These are phyloP conservation scores for Microplitis deprimator DNA, from an alignment of 2,888 invertebrate species.

Conservation along the genomic window DNA sequence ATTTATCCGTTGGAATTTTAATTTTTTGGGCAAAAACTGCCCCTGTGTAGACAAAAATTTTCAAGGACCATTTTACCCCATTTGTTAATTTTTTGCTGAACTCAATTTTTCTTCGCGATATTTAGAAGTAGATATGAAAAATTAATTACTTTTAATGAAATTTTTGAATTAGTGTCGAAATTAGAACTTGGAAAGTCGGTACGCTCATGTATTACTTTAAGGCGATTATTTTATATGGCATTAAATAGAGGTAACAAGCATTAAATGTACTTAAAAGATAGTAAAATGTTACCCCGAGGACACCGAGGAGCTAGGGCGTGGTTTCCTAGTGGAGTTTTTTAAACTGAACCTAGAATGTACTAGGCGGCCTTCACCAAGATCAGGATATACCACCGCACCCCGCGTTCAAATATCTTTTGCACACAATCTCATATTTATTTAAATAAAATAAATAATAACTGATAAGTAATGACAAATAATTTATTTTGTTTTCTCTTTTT, in stretches of 20 bases:
- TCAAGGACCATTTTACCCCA: too few relatives aligned
- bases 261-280: conserved; percentile 28
- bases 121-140: too few relatives aligned
- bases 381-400: conserved; percentile 58
- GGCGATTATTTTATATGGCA: too few relatives aligned
- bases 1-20: too few relatives aligned
- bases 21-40: too few relatives aligned
- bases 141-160: too few relatives aligned
- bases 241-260: conserved; percentile 11
- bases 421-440: neutral
- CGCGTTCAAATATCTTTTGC: conserved; percentile 14
- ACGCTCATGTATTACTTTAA: too few relatives aligned
- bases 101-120: too few relatives aligned
- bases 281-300: conserved; percentile 65
- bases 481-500: conserved; percentile 41
- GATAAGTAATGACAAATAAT: conserved; percentile 12
- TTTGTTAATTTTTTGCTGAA: too few relatives aligned
- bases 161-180: too few relatives aligned
- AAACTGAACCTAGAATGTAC: conserved; percentile 63
- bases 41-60: too few relatives aligned
- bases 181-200: too few relatives aligned
- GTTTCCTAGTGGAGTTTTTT: conserved; percentile 68
- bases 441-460: neutral
- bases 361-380: conserved; percentile 68
- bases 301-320: conserved; percentile 66